phyloP scores from a whole-genome alignment of 1,140 invertebrate species.

The Temnothorax nylanderi region DNA sequence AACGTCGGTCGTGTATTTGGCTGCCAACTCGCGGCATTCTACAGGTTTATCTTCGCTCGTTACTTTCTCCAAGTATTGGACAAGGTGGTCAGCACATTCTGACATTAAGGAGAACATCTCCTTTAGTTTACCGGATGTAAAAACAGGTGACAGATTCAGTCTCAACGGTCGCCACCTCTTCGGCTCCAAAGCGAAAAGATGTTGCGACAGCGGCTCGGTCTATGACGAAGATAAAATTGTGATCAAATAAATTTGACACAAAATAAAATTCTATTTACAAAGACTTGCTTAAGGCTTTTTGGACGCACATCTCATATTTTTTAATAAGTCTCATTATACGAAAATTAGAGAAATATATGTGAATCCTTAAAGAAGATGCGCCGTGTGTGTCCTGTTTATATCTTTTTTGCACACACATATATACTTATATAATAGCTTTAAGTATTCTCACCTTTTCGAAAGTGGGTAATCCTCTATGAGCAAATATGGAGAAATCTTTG shows the following conservation, averaged over 20 bases:
- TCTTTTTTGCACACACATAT: too few species aligned
- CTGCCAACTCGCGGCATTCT: slow-evolving; percentile 85
- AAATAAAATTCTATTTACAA: not conserved
- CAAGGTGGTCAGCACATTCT: slow-evolving; percentile 78
- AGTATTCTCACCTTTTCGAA: not conserved
- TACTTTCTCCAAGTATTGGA: slow-evolving; percentile 77
- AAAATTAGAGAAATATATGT: too few species aligned
- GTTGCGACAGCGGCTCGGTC: slow-evolving; percentile 75
- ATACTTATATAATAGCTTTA: too few species aligned
- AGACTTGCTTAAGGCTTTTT: not conserved
- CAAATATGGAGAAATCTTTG: slow-evolving; percentile 85
- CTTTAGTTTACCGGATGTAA: slow-evolving; percentile 64
- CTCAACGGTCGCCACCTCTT: slow-evolving; percentile 86
- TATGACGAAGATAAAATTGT: not conserved
- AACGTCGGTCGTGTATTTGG: slow-evolving; percentile 85
- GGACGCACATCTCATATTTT: not conserved
- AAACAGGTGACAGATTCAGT: slow-evolving; percentile 82
- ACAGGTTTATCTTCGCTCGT: slow-evolving; percentile 74
- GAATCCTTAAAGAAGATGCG: too few species aligned
- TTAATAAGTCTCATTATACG: not conserved
- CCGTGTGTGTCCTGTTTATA: too few species aligned
- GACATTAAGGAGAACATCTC: slow-evolving; percentile 78
- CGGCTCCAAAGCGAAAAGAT: slow-evolving; percentile 80
- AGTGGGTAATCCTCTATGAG: slow-evolving; percentile 75
- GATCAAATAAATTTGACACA: not conserved